Evolutionary conservation across 2,797 vertebrate genomes (phyloP), one percentile per base, ranked within the genome.

Genomic region (Momotus momota): DNA sequence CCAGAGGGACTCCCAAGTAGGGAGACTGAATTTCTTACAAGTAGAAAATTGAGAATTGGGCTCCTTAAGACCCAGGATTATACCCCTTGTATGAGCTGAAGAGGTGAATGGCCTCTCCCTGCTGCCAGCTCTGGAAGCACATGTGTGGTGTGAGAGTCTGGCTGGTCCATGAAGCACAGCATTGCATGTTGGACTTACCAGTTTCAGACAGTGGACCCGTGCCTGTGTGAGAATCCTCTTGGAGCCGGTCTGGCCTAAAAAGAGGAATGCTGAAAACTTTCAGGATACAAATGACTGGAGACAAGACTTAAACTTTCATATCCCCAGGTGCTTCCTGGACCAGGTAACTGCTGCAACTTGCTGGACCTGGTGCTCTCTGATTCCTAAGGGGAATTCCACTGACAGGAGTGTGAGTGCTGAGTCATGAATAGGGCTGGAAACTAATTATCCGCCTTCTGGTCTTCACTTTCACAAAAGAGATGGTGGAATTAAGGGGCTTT

Each of bases 151-250:
- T 4, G 33, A 40, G 40, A 12, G 60, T 40, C 86, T 80, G 54
- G 18, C 27, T 29, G 29, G 18, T 35, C 72, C 38, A 8, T 1
- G 14, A 29, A 80, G 25, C 35, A 8, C 27, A 69, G 10, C 22
- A 3, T 7, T 21, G 33, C 4, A 0, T 7, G 6, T 11, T 35
- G 29, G n/a, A 26, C 78, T 73, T 41, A 3, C 0, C 6, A 13
- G 18, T 1, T 74, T 55, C 65, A 41, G 29, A 31, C 31, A 33
- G 31, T 2, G 6, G 5, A n/a, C 29, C 41, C 35, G 38, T 41
- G 93, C 43, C 23, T 7, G 0, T 29, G 4, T 18, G 33, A 83
- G 29, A 31, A 84, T 73, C n/a, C 27, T 80, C 38, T 73, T 80
- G 40, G 55, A 82, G n/a, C 16, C 57, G 46, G 15, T 41, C 35